Conservation (phyloP, 2,888 invertebrate species). For the Eucera pruinosa region DNA sequence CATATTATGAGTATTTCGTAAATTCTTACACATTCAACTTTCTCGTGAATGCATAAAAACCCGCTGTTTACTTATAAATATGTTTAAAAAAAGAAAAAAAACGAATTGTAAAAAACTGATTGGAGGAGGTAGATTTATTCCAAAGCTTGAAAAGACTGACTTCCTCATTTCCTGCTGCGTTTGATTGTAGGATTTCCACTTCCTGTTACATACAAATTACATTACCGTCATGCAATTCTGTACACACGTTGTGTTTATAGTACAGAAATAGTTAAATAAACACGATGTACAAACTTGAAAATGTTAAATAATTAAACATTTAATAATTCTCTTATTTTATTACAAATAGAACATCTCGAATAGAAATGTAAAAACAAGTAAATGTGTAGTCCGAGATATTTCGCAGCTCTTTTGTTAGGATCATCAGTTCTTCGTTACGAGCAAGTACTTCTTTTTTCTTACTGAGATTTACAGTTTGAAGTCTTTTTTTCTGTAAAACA, state of each 20-base stretch:
- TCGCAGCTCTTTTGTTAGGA: neutral
- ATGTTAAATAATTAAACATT: neutral
- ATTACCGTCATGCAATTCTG: neutral
- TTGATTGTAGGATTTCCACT: neutral
- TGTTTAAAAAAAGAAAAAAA: no score
- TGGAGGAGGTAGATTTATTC: no score
- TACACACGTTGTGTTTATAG: neutral
- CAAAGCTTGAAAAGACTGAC: neutral
- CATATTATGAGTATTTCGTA: no score
- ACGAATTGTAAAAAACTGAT: no score
- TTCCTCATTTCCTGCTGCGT: neutral
- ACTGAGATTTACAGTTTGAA: neutral
- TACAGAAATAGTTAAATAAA: neutral
- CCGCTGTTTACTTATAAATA: no score
- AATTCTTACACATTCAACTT: no score
- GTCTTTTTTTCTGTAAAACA: neutral
- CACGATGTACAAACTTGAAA: neutral
- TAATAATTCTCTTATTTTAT: neutral
- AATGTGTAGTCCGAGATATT: neutral
- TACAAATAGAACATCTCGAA: neutral
- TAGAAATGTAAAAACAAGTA: neutral
- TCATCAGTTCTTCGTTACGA: neutral
- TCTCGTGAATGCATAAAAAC: no score
- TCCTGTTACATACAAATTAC: conserved; percentile 3
- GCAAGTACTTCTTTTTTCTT: neutral